Evolutionary conservation across 2,113 vertebrate genomes (phyloP).

Genomic region (Ia io): DNA sequence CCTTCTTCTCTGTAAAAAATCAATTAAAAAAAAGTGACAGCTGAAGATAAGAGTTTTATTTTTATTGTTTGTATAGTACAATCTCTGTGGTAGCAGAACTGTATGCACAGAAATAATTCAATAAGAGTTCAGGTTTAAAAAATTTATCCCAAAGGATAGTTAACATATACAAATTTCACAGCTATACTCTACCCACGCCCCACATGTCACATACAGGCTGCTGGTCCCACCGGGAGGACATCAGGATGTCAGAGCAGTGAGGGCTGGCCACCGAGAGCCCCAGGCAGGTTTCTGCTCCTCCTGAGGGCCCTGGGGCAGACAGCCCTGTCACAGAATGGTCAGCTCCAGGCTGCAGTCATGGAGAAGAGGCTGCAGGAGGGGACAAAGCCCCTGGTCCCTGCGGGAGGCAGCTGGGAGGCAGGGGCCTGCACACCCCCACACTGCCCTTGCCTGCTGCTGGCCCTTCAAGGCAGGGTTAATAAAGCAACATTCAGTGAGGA

Average conservation of each 20-base stretch:
- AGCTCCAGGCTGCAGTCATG: slow-evolving; percentile 73
- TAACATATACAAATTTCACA: slow-evolving; percentile 13
- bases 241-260: not conserved
- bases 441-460: not conserved
- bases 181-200: not conserved
- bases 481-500: not conserved
- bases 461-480: not conserved
- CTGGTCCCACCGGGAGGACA: not conserved
- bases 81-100: slow-evolving; percentile 60
- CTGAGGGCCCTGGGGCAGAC: not conserved
- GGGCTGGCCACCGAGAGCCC: not conserved
- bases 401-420: not conserved
- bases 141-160: not conserved
- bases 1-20: too few relatives aligned
- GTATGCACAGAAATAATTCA: slow-evolving; percentile 43
- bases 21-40: not conserved
- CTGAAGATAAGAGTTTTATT: not conserved
- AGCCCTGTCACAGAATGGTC: slow-evolving; percentile 82
- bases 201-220: not conserved
- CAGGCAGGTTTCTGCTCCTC: slow-evolving; percentile 81
- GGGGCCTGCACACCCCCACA: not conserved
- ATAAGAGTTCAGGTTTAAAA: slow-evolving; percentile 47
- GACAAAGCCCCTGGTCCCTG: slow-evolving; percentile 37
- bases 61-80: slow-evolving; percentile 58
- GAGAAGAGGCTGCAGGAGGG: slow-evolving; percentile 18